Evolutionary conservation across 2,888 invertebrate species (phyloP), one percentile per base, ranked within the genome.

Genomic region (Exocentrus adspersus): DNA sequence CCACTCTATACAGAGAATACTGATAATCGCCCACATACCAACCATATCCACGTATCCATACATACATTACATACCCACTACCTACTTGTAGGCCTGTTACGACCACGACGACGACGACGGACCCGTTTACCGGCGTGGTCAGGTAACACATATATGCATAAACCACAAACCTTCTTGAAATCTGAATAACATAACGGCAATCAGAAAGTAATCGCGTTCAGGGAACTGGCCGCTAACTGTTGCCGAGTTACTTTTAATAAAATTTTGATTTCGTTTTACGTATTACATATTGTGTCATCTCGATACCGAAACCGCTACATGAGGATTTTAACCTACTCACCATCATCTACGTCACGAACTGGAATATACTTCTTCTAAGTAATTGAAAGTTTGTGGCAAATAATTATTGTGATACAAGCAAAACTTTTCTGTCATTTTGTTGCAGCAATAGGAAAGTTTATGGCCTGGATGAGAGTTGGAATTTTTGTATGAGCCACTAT

Each of bases 191-290:
- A 69, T 79, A 79, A 78, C 79, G 80, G 79, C 77, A 77, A 75
- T 76, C 79, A 70, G 77, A 78, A 78, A 78, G 79, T 78, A 76
- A 75, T 68, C 68, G 66, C 54, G 48, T 51, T 51, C 51, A 32
- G 37, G 61, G 65, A 54, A 75, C 77, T 75, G n/a, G n/a, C n/a
- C n/a, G 77, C 76, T 77, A 37, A 75, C 69, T 51, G 51, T 51
- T 51, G 16, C 73, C 70, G 72, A 76, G 78, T 80, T 79, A 79
- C 80, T 80, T 80, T 80, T 80, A 78, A 79, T 78, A 77, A 78
- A 78, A 78, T 80, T 80, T 80, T 80, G 78, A 77, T 79, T 80
- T 80, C 80, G 75, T 80, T 79, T 78, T 75, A 75, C 76, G 71
- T 70, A 67, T 71, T 68, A n/a, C n/a, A n/a, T n/a, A n/a, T n/a